Conservation (phyloP, 2,797 vertebrate genomes). For the Muscicapa comitata region DNA sequence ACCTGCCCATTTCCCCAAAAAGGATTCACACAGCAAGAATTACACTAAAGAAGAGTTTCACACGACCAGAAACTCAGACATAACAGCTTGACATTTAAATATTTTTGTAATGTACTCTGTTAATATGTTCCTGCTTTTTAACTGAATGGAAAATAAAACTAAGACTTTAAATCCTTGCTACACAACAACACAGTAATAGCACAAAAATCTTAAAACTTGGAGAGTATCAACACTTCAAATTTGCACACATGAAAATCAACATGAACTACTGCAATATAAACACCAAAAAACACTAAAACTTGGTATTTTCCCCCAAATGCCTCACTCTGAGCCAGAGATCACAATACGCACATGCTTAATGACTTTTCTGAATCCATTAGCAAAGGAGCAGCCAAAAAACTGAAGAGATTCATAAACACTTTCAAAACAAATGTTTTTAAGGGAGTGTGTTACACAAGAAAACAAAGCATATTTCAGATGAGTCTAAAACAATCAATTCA, state of each 20-base stretch:
- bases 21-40: not conserved
- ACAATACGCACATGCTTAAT: not conserved
- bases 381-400: not conserved
- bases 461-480: not conserved
- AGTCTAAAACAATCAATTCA: not conserved
- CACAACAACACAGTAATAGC: not conserved
- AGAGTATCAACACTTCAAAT: not conserved
- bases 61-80: not conserved
- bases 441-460: not conserved
- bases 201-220: not conserved
- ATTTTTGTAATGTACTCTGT: not conserved
- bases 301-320: not conserved
- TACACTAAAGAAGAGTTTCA: not conserved
- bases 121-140: not conserved
- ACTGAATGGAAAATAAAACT: not conserved
- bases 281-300: not conserved
- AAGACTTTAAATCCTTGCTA: not conserved
- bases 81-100: not conserved
- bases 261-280: not conserved
- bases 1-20: not conserved
- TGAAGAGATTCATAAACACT: not conserved
- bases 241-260: not conserved
- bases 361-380: not conserved
- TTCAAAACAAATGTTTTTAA: not conserved
- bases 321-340: not conserved